Conservation (phyloP, 1,140 invertebrate genomes). For the Dreissena rostriformis region DNA sequence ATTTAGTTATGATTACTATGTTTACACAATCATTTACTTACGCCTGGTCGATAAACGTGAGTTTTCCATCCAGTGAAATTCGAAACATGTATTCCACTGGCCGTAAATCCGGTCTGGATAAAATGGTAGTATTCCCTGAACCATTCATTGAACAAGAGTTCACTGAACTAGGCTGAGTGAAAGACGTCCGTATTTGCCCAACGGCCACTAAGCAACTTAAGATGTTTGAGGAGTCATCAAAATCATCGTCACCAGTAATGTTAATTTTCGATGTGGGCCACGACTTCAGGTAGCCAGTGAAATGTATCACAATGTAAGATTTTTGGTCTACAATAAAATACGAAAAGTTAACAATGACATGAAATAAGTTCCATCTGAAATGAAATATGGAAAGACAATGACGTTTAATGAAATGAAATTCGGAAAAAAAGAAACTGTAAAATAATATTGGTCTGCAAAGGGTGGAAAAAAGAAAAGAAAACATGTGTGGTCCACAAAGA, state of each 20-base stretch:
- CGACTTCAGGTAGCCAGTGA: conserved; percentile 95
- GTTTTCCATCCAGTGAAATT: conserved; percentile 85
- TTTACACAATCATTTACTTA: conserved; percentile 71
- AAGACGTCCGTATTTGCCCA: conserved; percentile 82
- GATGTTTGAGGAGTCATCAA: conserved; percentile 88
- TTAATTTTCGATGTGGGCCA: conserved; percentile 91
- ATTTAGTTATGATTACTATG: too few relatives aligned
- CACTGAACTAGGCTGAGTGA: conserved; percentile 55
- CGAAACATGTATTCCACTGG: conserved; percentile 87
- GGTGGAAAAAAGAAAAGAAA: too few relatives aligned
- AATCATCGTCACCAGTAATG: conserved; percentile 84
- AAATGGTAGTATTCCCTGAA: neutral
- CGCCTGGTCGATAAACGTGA: conserved; percentile 88
- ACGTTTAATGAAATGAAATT: too few relatives aligned
- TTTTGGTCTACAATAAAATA: conserved; percentile 85
- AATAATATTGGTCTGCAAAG: too few relatives aligned
- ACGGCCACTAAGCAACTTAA: conserved; percentile 89
- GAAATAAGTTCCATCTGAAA: neutral
- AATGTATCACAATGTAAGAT: conserved; percentile 90
- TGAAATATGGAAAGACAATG: too few relatives aligned
- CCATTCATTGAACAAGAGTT: conserved; percentile 62
- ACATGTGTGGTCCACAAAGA: too few relatives aligned
- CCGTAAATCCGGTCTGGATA: conserved; percentile 68
- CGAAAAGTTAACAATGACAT: neutral
- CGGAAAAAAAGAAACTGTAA: too few relatives aligned